These are phyloP conservation scores for human DNA, from an alignment of 2,113 vertebrate genomes.

Conservation along the genomic window DNA sequence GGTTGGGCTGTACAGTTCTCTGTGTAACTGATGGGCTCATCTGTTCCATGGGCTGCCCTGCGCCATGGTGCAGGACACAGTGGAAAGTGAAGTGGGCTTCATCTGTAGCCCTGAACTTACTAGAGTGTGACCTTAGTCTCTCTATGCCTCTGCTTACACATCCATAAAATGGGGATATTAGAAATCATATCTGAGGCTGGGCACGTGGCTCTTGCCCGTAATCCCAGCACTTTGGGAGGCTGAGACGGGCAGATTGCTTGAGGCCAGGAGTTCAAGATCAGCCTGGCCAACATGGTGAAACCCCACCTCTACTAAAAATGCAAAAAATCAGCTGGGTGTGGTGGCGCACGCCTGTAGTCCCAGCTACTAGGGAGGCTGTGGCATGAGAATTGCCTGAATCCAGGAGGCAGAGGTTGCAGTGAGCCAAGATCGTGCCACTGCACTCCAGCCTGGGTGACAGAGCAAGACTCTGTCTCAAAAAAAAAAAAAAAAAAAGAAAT, in stretches of 20 bases:
- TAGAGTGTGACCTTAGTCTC: neutral
- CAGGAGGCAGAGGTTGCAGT: neutral
- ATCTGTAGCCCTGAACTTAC: neutral
- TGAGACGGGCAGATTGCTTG: neutral
- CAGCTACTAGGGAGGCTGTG: neutral
- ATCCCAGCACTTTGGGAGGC: neutral
- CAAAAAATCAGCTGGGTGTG: neutral
- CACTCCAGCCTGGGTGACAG: neutral
- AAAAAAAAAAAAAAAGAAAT: neutral
- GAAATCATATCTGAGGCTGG: neutral
- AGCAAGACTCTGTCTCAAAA: neutral
- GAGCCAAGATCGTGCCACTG: neutral
- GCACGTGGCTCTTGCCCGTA: too few species aligned
- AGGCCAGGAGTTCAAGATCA: too few species aligned
- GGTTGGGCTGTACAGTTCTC: neutral
- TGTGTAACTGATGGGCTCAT: accelerated
- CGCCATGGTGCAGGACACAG: accelerated
- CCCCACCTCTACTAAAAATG: neutral
- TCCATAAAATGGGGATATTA: slow-evolving; percentile 25
- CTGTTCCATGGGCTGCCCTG: neutral
- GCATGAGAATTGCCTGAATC: neutral
- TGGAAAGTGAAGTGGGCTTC: neutral
- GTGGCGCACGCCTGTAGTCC: neutral
- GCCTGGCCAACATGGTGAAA: too few species aligned
- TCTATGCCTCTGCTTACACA: neutral